Evolutionary conservation across 2,113 vertebrate species (phyloP), one percentile per base, ranked within the genome.

Genomic region (Hydropotes inermis): DNA sequence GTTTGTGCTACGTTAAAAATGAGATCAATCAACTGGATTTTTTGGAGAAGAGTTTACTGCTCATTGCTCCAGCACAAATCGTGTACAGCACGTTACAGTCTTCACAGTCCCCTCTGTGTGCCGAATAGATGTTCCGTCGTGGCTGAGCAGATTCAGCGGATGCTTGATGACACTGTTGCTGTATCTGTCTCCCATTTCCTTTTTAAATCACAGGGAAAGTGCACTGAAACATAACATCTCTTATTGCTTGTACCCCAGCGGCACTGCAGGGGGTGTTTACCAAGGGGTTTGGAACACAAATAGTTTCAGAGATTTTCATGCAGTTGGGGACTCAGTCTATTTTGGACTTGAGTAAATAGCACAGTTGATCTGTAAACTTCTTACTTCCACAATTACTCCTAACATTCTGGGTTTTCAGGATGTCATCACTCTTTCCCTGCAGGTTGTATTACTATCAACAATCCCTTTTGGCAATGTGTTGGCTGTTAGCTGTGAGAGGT

Each of bases 141-240:
- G 54, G 84, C 70, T 36, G 45, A 78, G 47, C 54, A 23, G 33
- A 14, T 45, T 47, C 87, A 2, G 33, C 11, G 50, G 47, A 13
- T 15, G 5, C 6, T 0, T 7, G 54, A 81, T 19, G 28, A 74
- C 33, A 6, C 9, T 5, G 7, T 7, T 1, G 15, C n/a, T 5
- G 33, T 9, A 4, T 11, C 0, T 13, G 8, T 36, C 54, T 90
- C 78, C 64, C 11, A 3, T 50, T 81, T 61, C 52, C 88, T 76
- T 47, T 36, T 9, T 28, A 70, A 64, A 64, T 81, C 86, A n/a
- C 1, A 14, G 25, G 55, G 87, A 79, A 13, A 54, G 30, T 16
- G 70, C 54, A 55, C 27, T 25, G 36, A 87, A 87, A 74, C 50
- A 60, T 84, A 97, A 85, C 50, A 13, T 43, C 95, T 89, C 94